A percentile compares a stretch with the other conserved stretches of the same genome.
These are phyloP conservation scores for Poecilia latipinna DNA, from an alignment of 2,113 vertebrate genomes.

Conservation along the genomic window DNA sequence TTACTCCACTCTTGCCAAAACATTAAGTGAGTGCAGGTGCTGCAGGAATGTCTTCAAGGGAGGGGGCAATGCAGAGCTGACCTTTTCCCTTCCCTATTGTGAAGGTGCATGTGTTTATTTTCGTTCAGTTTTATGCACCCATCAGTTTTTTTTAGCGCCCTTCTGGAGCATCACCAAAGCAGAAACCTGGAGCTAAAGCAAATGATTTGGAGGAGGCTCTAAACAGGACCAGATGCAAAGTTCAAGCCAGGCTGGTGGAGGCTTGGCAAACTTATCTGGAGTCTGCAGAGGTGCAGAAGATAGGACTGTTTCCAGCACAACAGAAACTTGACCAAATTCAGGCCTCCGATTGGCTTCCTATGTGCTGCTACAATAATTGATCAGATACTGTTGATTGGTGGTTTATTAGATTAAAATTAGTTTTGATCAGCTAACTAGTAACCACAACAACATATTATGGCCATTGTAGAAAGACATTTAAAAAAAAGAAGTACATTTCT, in stretches of 20 bases:
- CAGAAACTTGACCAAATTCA: slow-evolving; percentile 36
- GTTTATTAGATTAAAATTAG: no score
- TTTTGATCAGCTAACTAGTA: no score
- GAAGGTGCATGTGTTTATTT: slow-evolving; percentile 59
- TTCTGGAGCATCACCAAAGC: slow-evolving; percentile 24
- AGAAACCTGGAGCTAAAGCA: slow-evolving; percentile 58
- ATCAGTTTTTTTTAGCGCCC: slow-evolving; percentile 45
- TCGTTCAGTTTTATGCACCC: slow-evolving; percentile 53
- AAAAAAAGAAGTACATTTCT: no score
- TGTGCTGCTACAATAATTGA: slow-evolving; percentile 22
- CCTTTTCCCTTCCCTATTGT: slow-evolving; percentile 66
- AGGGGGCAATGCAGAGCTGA: slow-evolving; percentile 64
- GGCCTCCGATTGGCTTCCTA: slow-evolving; percentile 6
- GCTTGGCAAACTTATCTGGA: slow-evolving; percentile 48
- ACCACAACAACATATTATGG: no score
- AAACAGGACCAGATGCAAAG: slow-evolving; percentile 79
- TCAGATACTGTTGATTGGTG: background rate
- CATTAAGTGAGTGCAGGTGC: slow-evolving; percentile 90
- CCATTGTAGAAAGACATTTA: no score
- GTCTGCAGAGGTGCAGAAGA: slow-evolving; percentile 41
- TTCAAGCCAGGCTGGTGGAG: slow-evolving; percentile 57
- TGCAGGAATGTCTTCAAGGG: slow-evolving; percentile 83
- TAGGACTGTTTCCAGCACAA: slow-evolving; percentile 48
- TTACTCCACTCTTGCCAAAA: slow-evolving; percentile 76
- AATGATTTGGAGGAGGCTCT: slow-evolving; percentile 50